phyloP scores from a whole-genome alignment of 2,797 vertebrate genomes.

The Anguilla marmorata region DNA sequence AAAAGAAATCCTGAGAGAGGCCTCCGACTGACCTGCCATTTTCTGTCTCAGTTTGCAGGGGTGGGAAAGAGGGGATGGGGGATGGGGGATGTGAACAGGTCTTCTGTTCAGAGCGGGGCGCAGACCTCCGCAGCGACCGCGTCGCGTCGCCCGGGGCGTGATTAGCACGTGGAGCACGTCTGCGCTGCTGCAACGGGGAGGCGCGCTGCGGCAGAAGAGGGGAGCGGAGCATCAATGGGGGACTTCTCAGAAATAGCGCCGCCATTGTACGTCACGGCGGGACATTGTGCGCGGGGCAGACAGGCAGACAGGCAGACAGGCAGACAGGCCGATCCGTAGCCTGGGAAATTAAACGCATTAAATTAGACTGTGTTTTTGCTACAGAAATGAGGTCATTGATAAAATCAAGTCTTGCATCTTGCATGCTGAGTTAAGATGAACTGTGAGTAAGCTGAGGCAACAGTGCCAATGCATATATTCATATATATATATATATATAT shows the following conservation, averaged over 20 bases:
- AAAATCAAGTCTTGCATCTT: background rate
- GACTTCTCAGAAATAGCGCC: background rate
- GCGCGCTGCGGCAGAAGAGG: background rate
- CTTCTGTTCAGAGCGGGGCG: background rate
- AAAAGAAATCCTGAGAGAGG: background rate
- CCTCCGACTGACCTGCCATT: constrained; percentile 4
- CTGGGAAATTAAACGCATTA: background rate
- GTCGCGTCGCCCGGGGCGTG: background rate
- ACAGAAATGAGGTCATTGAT: background rate
- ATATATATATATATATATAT: too few relatives aligned
- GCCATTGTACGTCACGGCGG: background rate
- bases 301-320: background rate
- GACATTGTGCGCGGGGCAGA: background rate
- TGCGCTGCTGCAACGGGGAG: background rate
- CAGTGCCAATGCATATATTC: background rate
- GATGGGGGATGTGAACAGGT: background rate
- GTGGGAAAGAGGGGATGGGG: background rate
- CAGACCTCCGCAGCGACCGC: background rate
- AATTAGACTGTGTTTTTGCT: background rate
- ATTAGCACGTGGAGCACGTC: background rate
- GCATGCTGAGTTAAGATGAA: background rate
- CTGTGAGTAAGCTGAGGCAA: background rate
- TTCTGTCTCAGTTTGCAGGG: background rate
- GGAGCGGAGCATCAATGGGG: background rate
- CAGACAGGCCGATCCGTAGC: background rate